Evolutionary conservation across 2,113 vertebrate genomes (phyloP), one percentile per base, ranked within the genome.

Genomic region (Hiodon alosoides): DNA sequence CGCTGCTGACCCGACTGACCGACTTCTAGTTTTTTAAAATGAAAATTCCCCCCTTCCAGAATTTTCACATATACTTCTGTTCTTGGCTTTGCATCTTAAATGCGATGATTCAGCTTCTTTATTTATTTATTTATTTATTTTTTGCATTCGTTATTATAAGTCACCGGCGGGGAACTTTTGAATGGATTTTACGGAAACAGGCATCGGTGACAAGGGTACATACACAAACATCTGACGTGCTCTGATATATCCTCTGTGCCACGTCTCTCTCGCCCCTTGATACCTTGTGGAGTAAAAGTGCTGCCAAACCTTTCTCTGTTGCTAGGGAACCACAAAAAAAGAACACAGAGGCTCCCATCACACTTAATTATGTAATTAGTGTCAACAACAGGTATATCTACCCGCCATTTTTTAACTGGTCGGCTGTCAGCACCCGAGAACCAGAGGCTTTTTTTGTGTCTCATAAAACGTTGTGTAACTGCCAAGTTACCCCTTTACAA

Each of bases 231-330:
- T 65, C 68, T 14, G 17, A 31, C 14, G 4, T 16, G 13, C 67
- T 61, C 47, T 3, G 10, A 31, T 58, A 69, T 58, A 48, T 13
- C 47, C 47, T 62, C 67, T 17, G 67, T 46, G 14, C 31, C 51
- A 61, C 31, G 9, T 16, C 59, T 60, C 64, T 73, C 48, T 47
- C 61, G 16, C 65, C 68, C 61, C 58, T 52, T 31, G 69, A 51
- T 73, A 65, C 16, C 69, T 68, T 54, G 55, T 48, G 4, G 65
- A 16, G 5, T 6, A 17, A 68, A 68, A 31, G 52, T 55, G 46
- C 57, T 73, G 76, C 76, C 76, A 73, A 47, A 61, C 46, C 72
- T 64, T 57, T 16, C 66, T 53, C 66, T 68, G 76, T 77, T 73
- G 57, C 76, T 72, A 77, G 64, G 71, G 50, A 77, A 73, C 71